Percentiles rank a stretch among this genome's conserved stretches.
Evolutionary conservation across 2,888 invertebrate genomes (phyloP).

Genomic region (Caenorhabditis afra): DNA sequence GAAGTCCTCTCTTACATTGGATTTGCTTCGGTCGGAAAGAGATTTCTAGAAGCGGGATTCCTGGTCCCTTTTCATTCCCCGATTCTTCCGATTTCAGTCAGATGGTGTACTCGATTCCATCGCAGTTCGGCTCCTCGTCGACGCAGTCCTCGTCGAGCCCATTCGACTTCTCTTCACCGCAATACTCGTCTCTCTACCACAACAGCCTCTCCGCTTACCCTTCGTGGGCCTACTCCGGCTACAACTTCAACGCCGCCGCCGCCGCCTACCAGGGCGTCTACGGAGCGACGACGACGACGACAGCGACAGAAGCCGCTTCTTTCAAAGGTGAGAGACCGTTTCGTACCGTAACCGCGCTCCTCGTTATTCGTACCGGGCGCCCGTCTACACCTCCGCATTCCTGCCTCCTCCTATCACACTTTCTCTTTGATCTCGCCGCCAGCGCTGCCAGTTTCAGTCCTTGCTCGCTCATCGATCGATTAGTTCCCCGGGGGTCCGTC

Average conservation of each 20-base stretch:
- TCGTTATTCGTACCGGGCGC: not conserved
- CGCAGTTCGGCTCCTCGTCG: slow-evolving; percentile 5
- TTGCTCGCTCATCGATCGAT: not conserved
- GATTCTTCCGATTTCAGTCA: no score
- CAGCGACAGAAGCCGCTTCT: no score
- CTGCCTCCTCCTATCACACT: slow-evolving; percentile 30
- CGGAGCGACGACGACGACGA: no score
- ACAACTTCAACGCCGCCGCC: slow-evolving; percentile 1
- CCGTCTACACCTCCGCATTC: slow-evolving; percentile 46
- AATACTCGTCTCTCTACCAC: slow-evolving; percentile 9
- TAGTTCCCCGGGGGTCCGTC: not conserved
- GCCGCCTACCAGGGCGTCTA: slow-evolving; percentile 1
- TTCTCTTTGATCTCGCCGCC: slow-evolving; percentile 34
- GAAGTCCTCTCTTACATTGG: no score
- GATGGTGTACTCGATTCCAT: slow-evolving; percentile 15
- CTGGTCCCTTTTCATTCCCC: no score
- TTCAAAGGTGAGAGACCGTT: slow-evolving; percentile 18
- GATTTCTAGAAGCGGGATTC: no score
- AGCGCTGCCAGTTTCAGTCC: slow-evolving; percentile 4
- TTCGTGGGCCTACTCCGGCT: slow-evolving; percentile 1
- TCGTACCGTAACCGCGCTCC: no score
- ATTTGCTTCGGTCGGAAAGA: no score
- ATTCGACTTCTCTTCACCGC: slow-evolving; percentile 33
- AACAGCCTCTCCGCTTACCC: not conserved
- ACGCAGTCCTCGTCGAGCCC: slow-evolving; percentile 12